Evolutionary conservation across 2,113 vertebrate genomes (phyloP), one percentile per base, ranked within the genome.

Genomic region (Callorhinus ursinus): DNA sequence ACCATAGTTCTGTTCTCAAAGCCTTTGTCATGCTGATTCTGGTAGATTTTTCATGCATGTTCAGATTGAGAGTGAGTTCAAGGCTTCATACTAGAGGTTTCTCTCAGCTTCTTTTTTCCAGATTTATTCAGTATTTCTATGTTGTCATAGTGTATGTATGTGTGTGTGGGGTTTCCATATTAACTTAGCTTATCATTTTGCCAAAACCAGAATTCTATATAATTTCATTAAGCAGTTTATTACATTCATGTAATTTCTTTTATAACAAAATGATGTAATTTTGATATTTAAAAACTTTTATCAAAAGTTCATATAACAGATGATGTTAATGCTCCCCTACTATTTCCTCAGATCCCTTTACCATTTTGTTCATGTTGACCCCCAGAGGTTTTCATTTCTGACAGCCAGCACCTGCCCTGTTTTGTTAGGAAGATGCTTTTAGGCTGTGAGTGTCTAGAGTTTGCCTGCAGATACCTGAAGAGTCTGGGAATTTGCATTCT

Each of bases 201-300:
- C 24, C 22, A 39, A 93, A 39, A 26, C 31, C 55, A 72, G 61
- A 49, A 49, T 22, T 88, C 21, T 79, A 12, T 4, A 67, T 51
- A 72, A 69, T 88, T 91, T 83, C 19, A 72, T 71, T 87, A 77
- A 95, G 72, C 90, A 61, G 76, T 84, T 74, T 74, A 90, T 90
- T 84, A 42, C 2, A 72, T 49, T 87, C 2, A 3, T 77, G n/a
- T 39, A 67, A 79, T 61, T 39, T 65, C 22, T 61, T 67, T 80
- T 39, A 77, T 7, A 63, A 55, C 51, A 80, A 72, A 87, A 57
- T 42, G 3, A 72, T 72, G 3, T 22, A 71, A 59, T 91, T 79
- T 77, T 91, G 42, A 36, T 79, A 80, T 72, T 93, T 81, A 57
- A 49, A 72, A 72, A 51, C 4, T 81, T 81, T 81, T 80, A 61